phyloP scores from a whole-genome alignment of 2,797 vertebrate genomes.

The Sphaeramia orbicularis region DNA sequence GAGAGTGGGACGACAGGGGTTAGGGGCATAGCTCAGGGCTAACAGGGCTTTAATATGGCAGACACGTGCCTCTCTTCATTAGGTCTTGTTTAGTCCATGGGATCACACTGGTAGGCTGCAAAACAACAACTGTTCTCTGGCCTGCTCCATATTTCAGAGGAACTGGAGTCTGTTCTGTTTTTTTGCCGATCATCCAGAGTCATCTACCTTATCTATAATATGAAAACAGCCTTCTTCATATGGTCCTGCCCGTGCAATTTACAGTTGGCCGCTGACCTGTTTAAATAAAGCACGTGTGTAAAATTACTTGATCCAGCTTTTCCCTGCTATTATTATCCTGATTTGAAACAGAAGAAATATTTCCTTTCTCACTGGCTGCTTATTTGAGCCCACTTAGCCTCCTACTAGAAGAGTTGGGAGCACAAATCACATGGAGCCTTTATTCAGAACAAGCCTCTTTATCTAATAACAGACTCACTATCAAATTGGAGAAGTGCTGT shows the following conservation, averaged over 20 bases:
- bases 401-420: constrained; percentile 22
- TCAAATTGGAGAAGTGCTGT: constrained; percentile 83
- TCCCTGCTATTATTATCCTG: constrained; percentile 17
- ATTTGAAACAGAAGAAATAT: constrained; percentile 11
- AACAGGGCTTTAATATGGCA: constrained; percentile 56
- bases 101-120: constrained; percentile 23
- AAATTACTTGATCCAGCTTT: constrained; percentile 7
- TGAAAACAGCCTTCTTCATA: constrained; percentile 36
- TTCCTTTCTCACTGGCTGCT: not conserved
- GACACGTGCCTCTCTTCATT: constrained; percentile 47
- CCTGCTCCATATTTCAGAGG: constrained; percentile 10
- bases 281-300: constrained; percentile 17
- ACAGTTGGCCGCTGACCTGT: constrained; percentile 9
- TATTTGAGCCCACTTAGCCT: constrained; percentile 24
- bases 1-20: constrained; percentile 29
- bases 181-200: constrained; percentile 14
- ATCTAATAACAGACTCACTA: constrained; percentile 78
- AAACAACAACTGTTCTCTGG: constrained; percentile 33
- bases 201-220: constrained; percentile 29
- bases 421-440: constrained; percentile 68
- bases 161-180: not conserved
- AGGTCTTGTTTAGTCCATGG: constrained; percentile 40
- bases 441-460: constrained; percentile 74
- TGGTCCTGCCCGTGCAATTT: not conserved
- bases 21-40: constrained; percentile 50